Base-by-base conservation (phyloP, 2,113 vertebrate genomes). In the Rhagologus leucostigma region DNA sequence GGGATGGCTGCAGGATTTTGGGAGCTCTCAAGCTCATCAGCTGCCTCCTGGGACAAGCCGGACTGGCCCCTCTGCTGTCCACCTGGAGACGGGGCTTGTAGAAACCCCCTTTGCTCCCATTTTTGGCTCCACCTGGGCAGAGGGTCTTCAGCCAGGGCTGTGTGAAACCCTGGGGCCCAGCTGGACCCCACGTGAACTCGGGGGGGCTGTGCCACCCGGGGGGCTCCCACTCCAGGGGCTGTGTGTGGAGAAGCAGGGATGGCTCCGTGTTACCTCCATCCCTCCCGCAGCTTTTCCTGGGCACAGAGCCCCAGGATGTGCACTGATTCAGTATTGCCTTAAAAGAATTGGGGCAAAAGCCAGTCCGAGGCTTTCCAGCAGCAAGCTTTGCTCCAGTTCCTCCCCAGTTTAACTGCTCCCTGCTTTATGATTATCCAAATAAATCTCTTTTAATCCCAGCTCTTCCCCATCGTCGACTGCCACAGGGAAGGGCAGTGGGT, bases 381-480 rank as follows among this genome's bases (percentile, higher is more conserved):
- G 49, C 84, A 3, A 52, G 35, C 46, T 74, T 46, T 24, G 59
- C 63, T 76, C 79, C 83, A 39, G 33, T 46, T 64, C 8, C 37
- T 53, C 29, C 1, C 92, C 88, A 49, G 33, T 87, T 79, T 37
- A 52, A 35, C 62, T 53, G 81, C 70, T 93, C 75, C 70, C 79
- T 13, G 18, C 79, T 53, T 59, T 52, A 1, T 52, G 67, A 44
- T 93, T 60, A 85, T 52, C 92, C 84, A 56, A 10, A 56, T n/a
- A 76, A 91, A 97, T 94, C 92, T 87, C 56, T 13, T 55, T 23
- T 65, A 84, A 94, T 95, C 87, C 78, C 93, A 49, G 89, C 77
- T 47, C 81, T 49, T 84, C 69, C 56, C 90, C 62, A 10, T 21
- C 1, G 0, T n/a, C 9, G 7, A 1, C 37, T 33, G 79, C 74